Percentiles rank a stretch among this genome's conserved stretches.
These are phyloP conservation scores for Altica lythri DNA, from an alignment of 2,888 invertebrate genomes.

Conservation along the genomic window DNA sequence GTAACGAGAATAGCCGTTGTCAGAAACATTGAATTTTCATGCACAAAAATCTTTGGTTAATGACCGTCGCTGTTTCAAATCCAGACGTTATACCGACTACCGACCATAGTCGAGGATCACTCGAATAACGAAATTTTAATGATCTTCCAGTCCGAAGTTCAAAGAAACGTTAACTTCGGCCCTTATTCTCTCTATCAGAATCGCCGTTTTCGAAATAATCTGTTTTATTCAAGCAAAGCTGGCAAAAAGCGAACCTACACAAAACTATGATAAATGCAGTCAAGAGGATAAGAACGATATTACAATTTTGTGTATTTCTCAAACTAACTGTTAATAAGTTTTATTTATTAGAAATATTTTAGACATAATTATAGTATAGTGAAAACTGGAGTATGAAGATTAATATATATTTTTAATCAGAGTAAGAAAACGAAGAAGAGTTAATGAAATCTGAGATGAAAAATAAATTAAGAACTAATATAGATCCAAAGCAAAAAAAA, in stretches of 20 bases:
- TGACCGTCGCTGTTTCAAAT: conserved; percentile 19
- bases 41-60: conserved; percentile 17
- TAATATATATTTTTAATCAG: too few species aligned
- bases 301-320: too few species aligned
- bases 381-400: too few species aligned
- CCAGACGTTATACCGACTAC: conserved; percentile 11
- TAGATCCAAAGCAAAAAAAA: too few species aligned
- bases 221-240: not conserved
- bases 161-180: conserved; percentile 11
- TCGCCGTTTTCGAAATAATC: not conserved
- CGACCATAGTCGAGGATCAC: conserved; percentile 13
- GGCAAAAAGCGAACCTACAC: not conserved
- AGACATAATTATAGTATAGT: too few species aligned
- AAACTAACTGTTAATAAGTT: too few species aligned
- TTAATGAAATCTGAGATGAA: too few species aligned
- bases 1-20: conserved; percentile 18
- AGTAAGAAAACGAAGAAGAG: too few species aligned
- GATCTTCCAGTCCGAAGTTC: conserved; percentile 17
- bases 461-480: too few species aligned
- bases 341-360: too few species aligned
- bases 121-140: conserved; percentile 24
- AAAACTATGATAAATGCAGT: too few species aligned
- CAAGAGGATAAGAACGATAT: too few species aligned
- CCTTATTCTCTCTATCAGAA: not conserved
- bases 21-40: conserved; percentile 23